Conservation (phyloP, 2,113 vertebrate species). For the Canis aureus region DNA sequence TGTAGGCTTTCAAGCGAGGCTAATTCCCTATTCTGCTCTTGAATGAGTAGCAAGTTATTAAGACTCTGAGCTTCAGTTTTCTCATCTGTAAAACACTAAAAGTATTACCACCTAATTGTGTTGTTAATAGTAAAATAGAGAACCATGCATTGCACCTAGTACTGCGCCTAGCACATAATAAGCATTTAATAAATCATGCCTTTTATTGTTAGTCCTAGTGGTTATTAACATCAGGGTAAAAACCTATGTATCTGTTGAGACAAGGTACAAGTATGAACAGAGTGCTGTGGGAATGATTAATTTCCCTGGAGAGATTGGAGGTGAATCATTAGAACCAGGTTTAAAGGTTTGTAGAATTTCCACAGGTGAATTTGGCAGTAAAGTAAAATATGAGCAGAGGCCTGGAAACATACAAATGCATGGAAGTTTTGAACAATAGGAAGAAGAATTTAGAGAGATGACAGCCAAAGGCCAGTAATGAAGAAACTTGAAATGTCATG, state of each 20-base stretch:
- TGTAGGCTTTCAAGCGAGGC: not conserved
- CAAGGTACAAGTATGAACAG: not conserved
- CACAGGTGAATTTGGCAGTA: not conserved
- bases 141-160: not conserved
- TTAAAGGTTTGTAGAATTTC: constrained; percentile 35
- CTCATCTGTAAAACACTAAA: constrained; percentile 2
- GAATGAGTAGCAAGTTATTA: constrained; percentile 2
- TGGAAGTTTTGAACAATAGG: not conserved
- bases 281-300: not conserved
- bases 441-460: not conserved
- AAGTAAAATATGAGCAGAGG: not conserved
- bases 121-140: not conserved
- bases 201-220: constrained; percentile 4
- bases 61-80: constrained; percentile 48
- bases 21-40: not conserved
- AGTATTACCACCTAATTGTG: not conserved
- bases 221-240: not conserved
- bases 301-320: constrained; percentile 24
- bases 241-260: rapidly evolving
- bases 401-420: not conserved
- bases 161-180: not conserved
- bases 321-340: not conserved
- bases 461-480: not conserved
- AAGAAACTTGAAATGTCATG: not conserved
- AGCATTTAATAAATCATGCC: not conserved